Evolutionary conservation across 2,888 invertebrate genomes (phyloP), one percentile per base, ranked within the genome.

Genomic region (Drosophila austrosaltans): DNA sequence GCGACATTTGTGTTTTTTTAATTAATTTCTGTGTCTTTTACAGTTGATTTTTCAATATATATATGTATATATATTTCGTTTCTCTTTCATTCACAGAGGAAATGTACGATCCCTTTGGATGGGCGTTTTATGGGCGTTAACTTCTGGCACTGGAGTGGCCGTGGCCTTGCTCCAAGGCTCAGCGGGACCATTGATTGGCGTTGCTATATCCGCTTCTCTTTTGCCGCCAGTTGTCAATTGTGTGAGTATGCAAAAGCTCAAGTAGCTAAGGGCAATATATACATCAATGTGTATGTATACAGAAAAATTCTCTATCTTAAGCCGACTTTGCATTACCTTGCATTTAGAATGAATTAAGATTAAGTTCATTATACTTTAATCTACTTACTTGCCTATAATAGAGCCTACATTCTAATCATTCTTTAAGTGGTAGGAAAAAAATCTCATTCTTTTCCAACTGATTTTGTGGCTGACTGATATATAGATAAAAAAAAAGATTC

Each of bases 151-250:
- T 5, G 97, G 97, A 7, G 97, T 97, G 12, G 97, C 97, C 1
- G 93, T 97, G 22, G 97, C 97, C n/a, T 93, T 97, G 63, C 93
- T 97, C 0, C 96, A 97, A 89, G 97, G 97, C 40, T 97, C 96
- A 89, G 96, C 96, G 48, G 97, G 97, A 0, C 97, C 97, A 0
- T 93, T 97, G 59, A 97, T 97, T 75, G 97, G 97, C 69, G 97
- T 97, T 63, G 97, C 97, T n/a, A 97, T 97, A 90, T 97, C 97
- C 20, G 97, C 97, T 0, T 97, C 97, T 0, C 93, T 97, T 62
- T 91, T 97, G 69, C 97, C 97, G 22, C 97, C 97, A 3, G 96
- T 96, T 66, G 97, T 97, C 28, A 97, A 97, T 92, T 96, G 96
- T 88, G 97, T 96, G 93, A 94, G 95, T 93, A 77, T 62, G 36